Evolutionary conservation across 2,113 vertebrate genomes (phyloP).

Genomic region (Lampris megalopsis): DNA sequence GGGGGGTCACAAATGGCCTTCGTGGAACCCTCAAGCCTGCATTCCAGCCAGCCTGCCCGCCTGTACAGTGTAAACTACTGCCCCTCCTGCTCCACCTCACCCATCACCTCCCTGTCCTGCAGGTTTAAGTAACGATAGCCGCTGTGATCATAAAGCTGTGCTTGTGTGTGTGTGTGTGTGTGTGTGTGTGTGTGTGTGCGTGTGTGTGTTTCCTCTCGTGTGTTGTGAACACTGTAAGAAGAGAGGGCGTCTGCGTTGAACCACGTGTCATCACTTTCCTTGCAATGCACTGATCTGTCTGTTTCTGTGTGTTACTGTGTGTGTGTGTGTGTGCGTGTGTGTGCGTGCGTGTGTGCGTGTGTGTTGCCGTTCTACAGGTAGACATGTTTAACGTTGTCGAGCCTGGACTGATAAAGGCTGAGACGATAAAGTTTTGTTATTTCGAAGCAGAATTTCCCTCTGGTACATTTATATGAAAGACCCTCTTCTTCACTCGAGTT

Average conservation of each 20-base stretch:
- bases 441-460: too few species aligned
- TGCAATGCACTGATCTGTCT: slow-evolving; percentile 59
- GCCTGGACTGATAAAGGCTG: too few species aligned
- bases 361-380: neutral
- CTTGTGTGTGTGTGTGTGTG: slow-evolving; percentile 19
- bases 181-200: slow-evolving; percentile 16
- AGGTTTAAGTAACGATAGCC: slow-evolving; percentile 16
- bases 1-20: neutral
- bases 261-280: slow-evolving; percentile 6
- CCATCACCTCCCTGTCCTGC: slow-evolving; percentile 66
- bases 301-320: slow-evolving; percentile 27
- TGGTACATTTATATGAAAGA: too few species aligned
- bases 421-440: too few species aligned
- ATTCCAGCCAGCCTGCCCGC: slow-evolving; percentile 60
- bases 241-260: slow-evolving; percentile 5
- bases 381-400: too few species aligned
- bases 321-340: neutral
- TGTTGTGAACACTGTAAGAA: slow-evolving; percentile 70
- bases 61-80: slow-evolving; percentile 65
- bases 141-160: slow-evolving; percentile 36
- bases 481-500: too few species aligned
- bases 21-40: slow-evolving; percentile 33
- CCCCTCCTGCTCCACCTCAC: slow-evolving; percentile 52
- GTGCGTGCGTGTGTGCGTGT: slow-evolving; percentile 7
- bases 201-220: slow-evolving; percentile 62